phyloP scores from a whole-genome alignment of 1,140 invertebrate genomes.

The Nymphalis io region DNA sequence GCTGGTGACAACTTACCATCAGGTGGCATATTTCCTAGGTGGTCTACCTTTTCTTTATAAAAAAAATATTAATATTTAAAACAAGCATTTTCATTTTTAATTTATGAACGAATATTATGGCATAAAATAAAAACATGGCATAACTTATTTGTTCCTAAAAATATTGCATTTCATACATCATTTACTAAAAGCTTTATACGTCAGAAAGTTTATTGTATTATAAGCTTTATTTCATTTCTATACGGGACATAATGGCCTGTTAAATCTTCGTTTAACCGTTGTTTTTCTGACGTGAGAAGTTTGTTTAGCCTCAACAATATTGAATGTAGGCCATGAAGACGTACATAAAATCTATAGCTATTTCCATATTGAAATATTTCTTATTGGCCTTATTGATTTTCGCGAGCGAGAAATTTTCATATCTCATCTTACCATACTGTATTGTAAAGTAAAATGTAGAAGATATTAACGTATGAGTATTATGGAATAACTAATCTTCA shows the following conservation, averaged over 20 bases:
- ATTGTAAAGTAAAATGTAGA: not conserved
- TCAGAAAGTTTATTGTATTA: not conserved
- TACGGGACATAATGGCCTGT: not conserved
- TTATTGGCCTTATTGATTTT: slow-evolving; percentile 25
- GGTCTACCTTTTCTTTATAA: no score
- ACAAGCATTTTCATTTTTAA: no score
- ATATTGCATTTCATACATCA: slow-evolving; percentile 19
- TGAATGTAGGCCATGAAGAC: slow-evolving; percentile 30
- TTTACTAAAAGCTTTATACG: not conserved
- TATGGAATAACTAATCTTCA: not conserved
- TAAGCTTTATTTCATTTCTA: not conserved
- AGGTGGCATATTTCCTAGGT: no score
- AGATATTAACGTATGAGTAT: not conserved
- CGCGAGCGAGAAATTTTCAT: slow-evolving; percentile 9
- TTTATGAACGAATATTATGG: no score
- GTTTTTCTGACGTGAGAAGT: slow-evolving; percentile 31
- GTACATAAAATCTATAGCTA: slow-evolving; percentile 33
- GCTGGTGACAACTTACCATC: no score
- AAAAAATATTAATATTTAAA: no score
- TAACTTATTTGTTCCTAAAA: slow-evolving; percentile 28
- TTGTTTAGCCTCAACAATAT: slow-evolving; percentile 33
- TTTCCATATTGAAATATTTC: slow-evolving; percentile 34
- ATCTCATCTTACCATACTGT: slow-evolving; percentile 4
- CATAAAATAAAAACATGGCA: slow-evolving; percentile 25
- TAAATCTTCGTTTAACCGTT: not conserved